Conservation (phyloP, 2,797 vertebrate species). For the Galaxias olidus region DNA sequence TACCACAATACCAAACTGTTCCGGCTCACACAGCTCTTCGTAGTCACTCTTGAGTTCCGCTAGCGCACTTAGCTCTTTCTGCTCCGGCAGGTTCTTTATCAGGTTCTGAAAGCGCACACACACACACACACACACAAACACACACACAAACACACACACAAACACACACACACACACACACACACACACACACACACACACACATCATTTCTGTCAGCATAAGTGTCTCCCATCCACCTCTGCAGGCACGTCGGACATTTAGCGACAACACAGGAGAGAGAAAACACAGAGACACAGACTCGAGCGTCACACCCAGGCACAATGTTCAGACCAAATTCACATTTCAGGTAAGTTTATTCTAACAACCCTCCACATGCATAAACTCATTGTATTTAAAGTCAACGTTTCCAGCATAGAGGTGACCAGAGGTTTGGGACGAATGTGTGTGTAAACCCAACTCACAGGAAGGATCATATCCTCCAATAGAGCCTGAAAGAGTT, state of each 20-base stretch:
- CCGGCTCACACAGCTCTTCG: constrained; percentile 91
- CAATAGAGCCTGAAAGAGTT: too few relatives aligned
- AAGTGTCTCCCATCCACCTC: too few relatives aligned
- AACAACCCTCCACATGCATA: too few relatives aligned
- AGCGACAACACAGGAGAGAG: too few relatives aligned
- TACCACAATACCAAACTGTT: constrained; percentile 98
- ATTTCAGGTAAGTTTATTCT: background rate
- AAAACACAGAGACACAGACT: too few relatives aligned
- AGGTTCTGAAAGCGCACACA: constrained; percentile 83
- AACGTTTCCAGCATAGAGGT: too few relatives aligned
- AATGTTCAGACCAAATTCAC: background rate
- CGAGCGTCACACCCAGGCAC: too few relatives aligned
- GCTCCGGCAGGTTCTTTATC: constrained; percentile 96
- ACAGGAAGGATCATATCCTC: too few relatives aligned
- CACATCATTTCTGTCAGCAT: constrained; percentile 3
- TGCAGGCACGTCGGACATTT: too few relatives aligned
- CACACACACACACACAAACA: constrained; percentile 29
- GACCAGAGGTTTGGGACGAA: too few relatives aligned
- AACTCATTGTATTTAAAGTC: background rate
- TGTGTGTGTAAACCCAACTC: too few relatives aligned
- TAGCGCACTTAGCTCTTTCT: constrained; percentile 89
- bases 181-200: constrained; percentile 32
- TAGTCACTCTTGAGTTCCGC: constrained; percentile 92
- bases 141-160: constrained; percentile 41
- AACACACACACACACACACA: constrained; percentile 44